phyloP scores from a whole-genome alignment of 2,113 vertebrate genomes.

The Callospermophilus lateralis region DNA sequence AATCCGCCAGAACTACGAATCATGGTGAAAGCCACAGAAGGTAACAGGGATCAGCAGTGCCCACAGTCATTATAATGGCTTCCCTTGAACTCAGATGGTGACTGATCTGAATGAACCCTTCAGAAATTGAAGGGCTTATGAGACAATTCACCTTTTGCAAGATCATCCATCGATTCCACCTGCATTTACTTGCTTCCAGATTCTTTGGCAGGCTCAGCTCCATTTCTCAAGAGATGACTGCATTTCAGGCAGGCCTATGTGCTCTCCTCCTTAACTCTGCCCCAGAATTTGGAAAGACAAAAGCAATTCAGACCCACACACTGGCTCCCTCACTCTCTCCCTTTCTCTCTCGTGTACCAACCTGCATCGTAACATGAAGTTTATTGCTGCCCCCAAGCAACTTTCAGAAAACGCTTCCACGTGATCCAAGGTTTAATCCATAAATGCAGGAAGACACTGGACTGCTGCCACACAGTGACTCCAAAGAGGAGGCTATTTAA shows the following conservation, averaged over 20 bases:
- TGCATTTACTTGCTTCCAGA: constrained; percentile 31
- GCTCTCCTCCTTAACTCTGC: not conserved
- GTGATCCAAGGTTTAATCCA: not conserved
- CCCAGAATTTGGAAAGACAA: constrained; percentile 4
- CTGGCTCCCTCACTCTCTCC: too few relatives aligned
- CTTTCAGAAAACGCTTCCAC: constrained; percentile 59
- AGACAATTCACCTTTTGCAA: not conserved
- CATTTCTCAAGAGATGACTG: constrained; percentile 2
- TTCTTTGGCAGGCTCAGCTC: not conserved
- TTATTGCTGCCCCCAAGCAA: constrained; percentile 47
- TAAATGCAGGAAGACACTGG: constrained; percentile 35
- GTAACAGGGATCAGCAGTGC: not conserved
- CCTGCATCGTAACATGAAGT: not conserved
- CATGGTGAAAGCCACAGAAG: not conserved
- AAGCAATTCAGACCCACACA: constrained; percentile 41
- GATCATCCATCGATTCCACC: not conserved
- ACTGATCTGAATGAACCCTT: not conserved
- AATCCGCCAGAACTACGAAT: not conserved
- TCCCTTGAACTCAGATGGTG: not conserved
- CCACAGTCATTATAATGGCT: not conserved
- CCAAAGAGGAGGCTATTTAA: not conserved
- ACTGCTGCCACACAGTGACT: not conserved
- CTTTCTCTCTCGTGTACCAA: not conserved
- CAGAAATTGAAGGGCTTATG: not conserved
- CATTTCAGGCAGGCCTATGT: constrained; percentile 37